Percentiles rank a stretch among this genome's conserved stretches.
Conservation (phyloP, 2,888 invertebrate species). For the Lottia scabra region DNA sequence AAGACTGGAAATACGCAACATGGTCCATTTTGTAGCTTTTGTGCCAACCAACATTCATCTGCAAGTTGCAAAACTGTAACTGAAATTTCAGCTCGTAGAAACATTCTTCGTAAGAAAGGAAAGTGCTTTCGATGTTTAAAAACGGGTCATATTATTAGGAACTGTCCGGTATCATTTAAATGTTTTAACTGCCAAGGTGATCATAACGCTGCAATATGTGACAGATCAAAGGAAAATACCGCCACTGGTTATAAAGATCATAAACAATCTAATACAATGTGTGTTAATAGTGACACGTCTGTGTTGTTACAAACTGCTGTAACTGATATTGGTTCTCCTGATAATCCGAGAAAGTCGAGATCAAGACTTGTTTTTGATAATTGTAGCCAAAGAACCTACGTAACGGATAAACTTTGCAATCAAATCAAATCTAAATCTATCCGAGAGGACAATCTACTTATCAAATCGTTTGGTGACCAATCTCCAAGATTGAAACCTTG, state of each 20-base stretch:
- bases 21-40: background rate
- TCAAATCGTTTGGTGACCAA: background rate
- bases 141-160: background rate
- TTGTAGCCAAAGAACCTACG: background rate
- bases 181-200: background rate
- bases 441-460: background rate
- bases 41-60: background rate
- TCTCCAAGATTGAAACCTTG: background rate
- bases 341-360: background rate
- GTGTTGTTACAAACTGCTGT: background rate
- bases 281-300: background rate
- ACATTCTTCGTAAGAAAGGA: background rate
- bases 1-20: background rate
- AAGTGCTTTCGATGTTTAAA: background rate
- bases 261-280: background rate
- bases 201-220: background rate
- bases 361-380: background rate
- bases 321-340: background rate
- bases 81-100: background rate
- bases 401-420: background rate
- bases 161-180: background rate
- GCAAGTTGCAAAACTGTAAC: background rate
- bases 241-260: background rate
- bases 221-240: background rate
- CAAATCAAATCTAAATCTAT: background rate